These are phyloP conservation scores for Lobophora halterata DNA, from an alignment of 2,888 invertebrate genomes.

Conservation along the genomic window DNA sequence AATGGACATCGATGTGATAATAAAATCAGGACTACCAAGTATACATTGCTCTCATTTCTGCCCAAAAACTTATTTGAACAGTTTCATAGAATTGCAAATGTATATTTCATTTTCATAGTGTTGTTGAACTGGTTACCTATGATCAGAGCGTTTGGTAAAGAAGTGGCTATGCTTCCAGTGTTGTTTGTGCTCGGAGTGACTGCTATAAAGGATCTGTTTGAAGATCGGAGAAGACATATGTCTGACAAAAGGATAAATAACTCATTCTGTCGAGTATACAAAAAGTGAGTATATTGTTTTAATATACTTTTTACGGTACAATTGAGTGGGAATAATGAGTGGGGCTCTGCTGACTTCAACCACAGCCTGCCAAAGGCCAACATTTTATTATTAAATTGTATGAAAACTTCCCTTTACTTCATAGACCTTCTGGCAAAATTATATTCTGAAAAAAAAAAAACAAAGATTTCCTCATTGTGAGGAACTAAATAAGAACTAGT, in stretches of 20 bases:
- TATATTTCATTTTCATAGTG: conserved; percentile 98
- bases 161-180: conserved; percentile 96
- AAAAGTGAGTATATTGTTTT: conserved; percentile 83
- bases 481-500: too few species aligned
- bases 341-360: too few species aligned
- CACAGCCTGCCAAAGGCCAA: too few species aligned
- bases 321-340: too few species aligned
- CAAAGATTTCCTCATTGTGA: too few species aligned
- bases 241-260: conserved; percentile 97
- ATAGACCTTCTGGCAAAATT: too few species aligned
- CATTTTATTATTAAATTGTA: too few species aligned
- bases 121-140: conserved; percentile 97
- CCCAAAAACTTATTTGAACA: conserved; percentile 98
- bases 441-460: too few species aligned
- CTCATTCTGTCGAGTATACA: conserved; percentile 94
- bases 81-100: conserved; percentile 97
- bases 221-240: conserved; percentile 92
- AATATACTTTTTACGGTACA: too few species aligned
- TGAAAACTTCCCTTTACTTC: too few species aligned
- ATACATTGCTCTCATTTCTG: conserved; percentile 95
- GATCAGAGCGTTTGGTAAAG: conserved; percentile 97
- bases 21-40: conserved; percentile 96
- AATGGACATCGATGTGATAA: conserved; percentile 91
- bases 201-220: conserved; percentile 96
- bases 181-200: conserved; percentile 96